Conservation (phyloP, 2,888 invertebrate genomes). For the Erebia aethiops region DNA sequence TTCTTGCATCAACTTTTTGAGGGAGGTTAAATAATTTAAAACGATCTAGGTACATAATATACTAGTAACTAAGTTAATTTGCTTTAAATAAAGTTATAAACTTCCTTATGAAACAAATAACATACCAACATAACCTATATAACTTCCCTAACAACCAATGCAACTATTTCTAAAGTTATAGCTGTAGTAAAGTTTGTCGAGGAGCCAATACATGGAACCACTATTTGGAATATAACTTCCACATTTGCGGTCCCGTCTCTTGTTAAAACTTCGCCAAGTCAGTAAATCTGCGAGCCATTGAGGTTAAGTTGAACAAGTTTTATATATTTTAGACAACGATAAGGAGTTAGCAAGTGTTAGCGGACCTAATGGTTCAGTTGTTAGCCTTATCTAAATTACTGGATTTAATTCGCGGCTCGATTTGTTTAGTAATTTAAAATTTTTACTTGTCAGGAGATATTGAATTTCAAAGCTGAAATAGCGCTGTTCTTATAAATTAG, state of each 20-base stretch:
- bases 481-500: too few species aligned
- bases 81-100: too few species aligned
- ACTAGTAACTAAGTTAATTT: too few species aligned
- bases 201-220: slow-evolving; percentile 34
- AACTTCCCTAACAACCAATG: slow-evolving; percentile 24
- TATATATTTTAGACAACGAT: slow-evolving; percentile 4
- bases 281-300: slow-evolving; percentile 25
- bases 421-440: too few species aligned
- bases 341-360: not conserved
- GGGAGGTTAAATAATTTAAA: too few species aligned
- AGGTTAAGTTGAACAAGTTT: slow-evolving; percentile 13
- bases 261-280: slow-evolving; percentile 30
- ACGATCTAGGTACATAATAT: too few species aligned
- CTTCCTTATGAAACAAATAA: not conserved
- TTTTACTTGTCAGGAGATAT: too few species aligned
- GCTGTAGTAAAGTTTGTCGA: slow-evolving; percentile 27
- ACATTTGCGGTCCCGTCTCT: slow-evolving; percentile 28
- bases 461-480: too few species aligned
- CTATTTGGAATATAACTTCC: slow-evolving; percentile 29
- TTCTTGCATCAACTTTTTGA: not conserved
- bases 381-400: too few species aligned
- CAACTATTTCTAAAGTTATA: slow-evolving; percentile 32
- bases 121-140: not conserved
- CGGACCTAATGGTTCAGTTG: not conserved
- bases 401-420: too few species aligned